Conservation (phyloP, 2,113 vertebrate genomes). For the Apteryx mantelli region DNA sequence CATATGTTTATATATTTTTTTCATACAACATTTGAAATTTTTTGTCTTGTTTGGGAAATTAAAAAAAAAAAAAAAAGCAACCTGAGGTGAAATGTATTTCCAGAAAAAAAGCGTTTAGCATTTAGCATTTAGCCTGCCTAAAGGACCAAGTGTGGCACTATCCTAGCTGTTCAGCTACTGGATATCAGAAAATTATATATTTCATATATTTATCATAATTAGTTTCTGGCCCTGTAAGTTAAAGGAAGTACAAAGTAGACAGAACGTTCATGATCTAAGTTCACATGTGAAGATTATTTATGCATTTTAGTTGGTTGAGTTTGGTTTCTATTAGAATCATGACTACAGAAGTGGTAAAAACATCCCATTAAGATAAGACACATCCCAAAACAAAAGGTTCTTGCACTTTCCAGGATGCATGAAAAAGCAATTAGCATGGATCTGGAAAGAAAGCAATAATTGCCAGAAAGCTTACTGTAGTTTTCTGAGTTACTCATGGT, state of each 20-base stretch:
- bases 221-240: background rate
- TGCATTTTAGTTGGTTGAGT: background rate
- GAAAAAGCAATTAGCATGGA: background rate
- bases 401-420: background rate
- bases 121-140: background rate
- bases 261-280: background rate
- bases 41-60: background rate
- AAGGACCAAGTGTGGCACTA: background rate
- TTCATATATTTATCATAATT: background rate
- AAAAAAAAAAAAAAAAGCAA: background rate
- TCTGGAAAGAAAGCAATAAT: background rate
- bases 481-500: background rate
- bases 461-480: background rate
- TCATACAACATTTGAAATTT: too few species aligned
- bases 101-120: background rate
- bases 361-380: fast-evolving
- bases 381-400: background rate
- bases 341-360: background rate
- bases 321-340: background rate
- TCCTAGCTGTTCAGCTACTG: background rate
- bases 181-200: background rate
- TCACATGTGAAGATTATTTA: background rate
- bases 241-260: background rate
- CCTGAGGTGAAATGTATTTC: background rate
- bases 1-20: too few species aligned